Evolutionary conservation across 2,888 invertebrate species (phyloP).

Genomic region (Dusona sp.): DNA sequence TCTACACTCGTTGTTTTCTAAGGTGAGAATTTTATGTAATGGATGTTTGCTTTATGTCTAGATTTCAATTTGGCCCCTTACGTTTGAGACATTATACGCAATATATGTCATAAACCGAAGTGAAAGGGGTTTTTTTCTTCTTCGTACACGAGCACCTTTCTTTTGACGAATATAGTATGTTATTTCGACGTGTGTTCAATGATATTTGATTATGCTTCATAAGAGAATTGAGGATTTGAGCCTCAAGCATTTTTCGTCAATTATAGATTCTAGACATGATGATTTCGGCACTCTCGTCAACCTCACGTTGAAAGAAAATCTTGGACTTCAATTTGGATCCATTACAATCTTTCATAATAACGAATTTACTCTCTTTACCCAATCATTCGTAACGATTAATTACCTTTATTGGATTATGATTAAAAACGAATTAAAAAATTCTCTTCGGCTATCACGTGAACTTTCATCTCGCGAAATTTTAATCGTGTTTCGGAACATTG

Average conservation of each 20-base stretch:
- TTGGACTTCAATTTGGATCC: neutral
- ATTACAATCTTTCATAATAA: neutral
- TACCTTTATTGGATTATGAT: neutral
- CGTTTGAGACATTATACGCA: conserved; percentile 4
- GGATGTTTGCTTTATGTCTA: conserved; percentile 14
- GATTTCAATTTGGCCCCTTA: neutral
- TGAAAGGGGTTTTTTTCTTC: conserved; percentile 31
- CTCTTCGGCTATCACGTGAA: neutral
- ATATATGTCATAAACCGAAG: neutral
- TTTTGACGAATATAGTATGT: neutral
- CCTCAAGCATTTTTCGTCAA: no score
- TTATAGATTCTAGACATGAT: neutral
- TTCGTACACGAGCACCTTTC: neutral
- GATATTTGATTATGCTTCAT: conserved; percentile 14
- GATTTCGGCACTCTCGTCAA: neutral
- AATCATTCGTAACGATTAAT: neutral
- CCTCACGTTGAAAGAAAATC: neutral
- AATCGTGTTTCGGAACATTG: neutral
- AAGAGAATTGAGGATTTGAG: neutral
- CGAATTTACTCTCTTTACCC: conserved; percentile 1
- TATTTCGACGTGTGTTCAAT: conserved; percentile 17
- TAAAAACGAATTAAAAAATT: neutral
- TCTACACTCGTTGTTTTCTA: conserved; percentile 5
- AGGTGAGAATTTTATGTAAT: conserved; percentile 7
- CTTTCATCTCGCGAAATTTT: conserved; percentile 11